Evolutionary conservation across 1,140 invertebrate genomes (phyloP).

Genomic region (Cherax quadricarinatus): DNA sequence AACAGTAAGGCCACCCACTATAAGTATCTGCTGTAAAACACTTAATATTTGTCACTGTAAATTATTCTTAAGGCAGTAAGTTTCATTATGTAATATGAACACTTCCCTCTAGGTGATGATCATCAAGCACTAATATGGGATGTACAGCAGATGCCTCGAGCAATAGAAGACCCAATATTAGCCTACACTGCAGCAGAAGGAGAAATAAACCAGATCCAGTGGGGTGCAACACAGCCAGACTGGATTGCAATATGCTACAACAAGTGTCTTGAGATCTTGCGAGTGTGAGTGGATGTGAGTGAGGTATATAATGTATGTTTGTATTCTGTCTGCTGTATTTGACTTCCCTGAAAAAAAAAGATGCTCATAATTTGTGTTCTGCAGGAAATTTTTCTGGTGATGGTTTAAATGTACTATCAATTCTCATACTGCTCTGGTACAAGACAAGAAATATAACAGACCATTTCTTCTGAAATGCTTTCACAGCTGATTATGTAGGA

Average conservation of each 20-base stretch:
- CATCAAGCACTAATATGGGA: constrained; percentile 99
- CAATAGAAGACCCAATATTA: constrained; percentile 99
- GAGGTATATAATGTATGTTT: constrained; percentile 8
- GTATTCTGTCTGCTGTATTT: background rate
- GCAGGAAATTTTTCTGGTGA: constrained; percentile 17
- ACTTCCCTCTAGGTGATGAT: constrained; percentile 87
- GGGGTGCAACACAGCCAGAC: constrained; percentile 99
- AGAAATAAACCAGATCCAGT: constrained; percentile 99
- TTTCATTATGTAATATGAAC: background rate
- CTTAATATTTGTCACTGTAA: too few relatives aligned
- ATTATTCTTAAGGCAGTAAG: too few relatives aligned
- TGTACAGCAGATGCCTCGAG: constrained; percentile 98
- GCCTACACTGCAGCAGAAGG: constrained; percentile 98
- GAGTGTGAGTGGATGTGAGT: constrained; percentile 81
- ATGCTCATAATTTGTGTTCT: constrained; percentile 34
- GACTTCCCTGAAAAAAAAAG: background rate
- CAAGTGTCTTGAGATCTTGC: constrained; percentile 96
- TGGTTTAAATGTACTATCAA: background rate
- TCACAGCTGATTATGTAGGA: background rate
- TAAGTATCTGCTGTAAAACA: too few relatives aligned
- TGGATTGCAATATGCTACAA: constrained; percentile 99
- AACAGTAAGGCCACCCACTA: too few relatives aligned
- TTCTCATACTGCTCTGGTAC: background rate
- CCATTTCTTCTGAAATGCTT: background rate
- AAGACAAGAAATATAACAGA: background rate